Evolutionary conservation across 2,888 invertebrate genomes (phyloP), one percentile per base, ranked within the genome.

Genomic region (Thelaira solivaga): DNA sequence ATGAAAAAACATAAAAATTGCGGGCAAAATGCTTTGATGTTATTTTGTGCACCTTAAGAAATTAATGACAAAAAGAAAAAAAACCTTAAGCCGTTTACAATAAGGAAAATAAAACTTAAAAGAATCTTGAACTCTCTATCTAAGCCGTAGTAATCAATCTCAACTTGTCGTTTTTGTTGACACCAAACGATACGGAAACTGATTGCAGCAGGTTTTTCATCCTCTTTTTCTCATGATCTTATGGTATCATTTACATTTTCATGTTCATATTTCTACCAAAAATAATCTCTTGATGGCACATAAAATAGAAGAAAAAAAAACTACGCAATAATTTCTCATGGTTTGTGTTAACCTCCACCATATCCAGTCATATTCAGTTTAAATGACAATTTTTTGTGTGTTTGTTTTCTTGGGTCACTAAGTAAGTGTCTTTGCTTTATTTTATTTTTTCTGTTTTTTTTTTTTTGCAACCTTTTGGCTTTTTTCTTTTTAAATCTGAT

Each of bases 171-270:
- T 74, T 74, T 71, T 55, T 55, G 43, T 55, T 78, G 78, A 71
- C 69, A 78, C 65, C 73, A 69, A 61, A 64, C n/a, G 5, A n/a
- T 22, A 43, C 20, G 49, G 41, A 41, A 29, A 57, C 22, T 45
- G 82, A 86, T 86, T 82, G 82, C 81, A 78, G 83, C 86, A 86
- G 86, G 86, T 86, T 85, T 76, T 57, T 36, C 18, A 69, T 53
- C 20, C 10, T 31, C 11, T 41, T 64, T 57, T 76, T 74, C 62
- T 49, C 76, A 77, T 72, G 74, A 61, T 68, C 62, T 67, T 68
- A 57, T 67, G 47, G 73, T 80, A 73, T 80, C 81, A 68, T 57
- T 81, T 80, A 79, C 78, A 49, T 59, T 59, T 24, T 31, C 49
- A 8, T 41, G 11, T 39, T 2, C 13, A 6, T 26, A 24, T 36